A percentile compares a stretch with the other conserved stretches of the same genome.
These are phyloP conservation scores for Rhinella marina DNA, from an alignment of 2,797 vertebrate genomes.

Conservation along the genomic window DNA sequence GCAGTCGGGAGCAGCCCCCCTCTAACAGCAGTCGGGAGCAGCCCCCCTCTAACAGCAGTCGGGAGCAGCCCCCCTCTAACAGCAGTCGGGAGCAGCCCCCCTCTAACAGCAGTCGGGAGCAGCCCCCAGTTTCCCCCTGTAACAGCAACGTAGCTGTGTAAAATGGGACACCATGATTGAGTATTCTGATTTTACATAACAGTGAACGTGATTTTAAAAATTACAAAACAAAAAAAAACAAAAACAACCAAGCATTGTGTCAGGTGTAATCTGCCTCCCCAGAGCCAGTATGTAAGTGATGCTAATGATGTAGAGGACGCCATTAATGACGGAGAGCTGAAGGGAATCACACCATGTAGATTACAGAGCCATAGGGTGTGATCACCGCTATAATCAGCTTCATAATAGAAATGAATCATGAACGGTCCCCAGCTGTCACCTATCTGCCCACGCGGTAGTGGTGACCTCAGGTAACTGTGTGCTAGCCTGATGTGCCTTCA, in stretches of 20 bases:
- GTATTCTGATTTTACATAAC: too few relatives aligned
- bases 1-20: neutral
- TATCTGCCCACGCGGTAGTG: neutral
- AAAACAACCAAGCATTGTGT: too few relatives aligned
- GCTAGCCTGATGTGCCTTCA: neutral
- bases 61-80: too few relatives aligned
- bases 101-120: neutral
- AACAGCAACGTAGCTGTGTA: neutral
- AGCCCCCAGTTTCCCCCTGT: neutral
- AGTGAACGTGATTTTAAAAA: too few relatives aligned
- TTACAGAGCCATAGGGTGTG: neutral
- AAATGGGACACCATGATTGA: too few relatives aligned
- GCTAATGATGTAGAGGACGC: slow-evolving; percentile 4
- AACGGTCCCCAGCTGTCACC: neutral
- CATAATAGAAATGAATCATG: slow-evolving; percentile 4
- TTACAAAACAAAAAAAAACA: too few relatives aligned
- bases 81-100: neutral
- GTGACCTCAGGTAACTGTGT: neutral
- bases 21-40: too few relatives aligned
- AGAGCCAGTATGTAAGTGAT: slow-evolving; percentile 7
- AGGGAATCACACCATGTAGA: neutral
- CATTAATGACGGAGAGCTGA: neutral
- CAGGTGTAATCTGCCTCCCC: neutral
- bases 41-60: too few relatives aligned
- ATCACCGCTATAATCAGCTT: neutral